Conservation (phyloP, 2,113 vertebrate genomes). For the Gila orcuttii region DNA sequence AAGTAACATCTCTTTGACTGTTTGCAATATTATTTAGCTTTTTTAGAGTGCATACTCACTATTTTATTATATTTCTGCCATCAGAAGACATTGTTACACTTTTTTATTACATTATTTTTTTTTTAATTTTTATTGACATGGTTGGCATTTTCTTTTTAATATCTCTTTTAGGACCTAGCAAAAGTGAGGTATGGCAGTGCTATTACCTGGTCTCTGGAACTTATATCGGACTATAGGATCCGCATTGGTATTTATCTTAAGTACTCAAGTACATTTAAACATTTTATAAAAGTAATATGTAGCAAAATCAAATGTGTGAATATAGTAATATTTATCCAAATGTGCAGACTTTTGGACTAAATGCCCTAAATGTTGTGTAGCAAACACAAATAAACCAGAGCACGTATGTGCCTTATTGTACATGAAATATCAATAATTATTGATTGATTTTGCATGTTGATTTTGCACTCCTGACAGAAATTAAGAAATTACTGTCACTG, state of each 20-base stretch:
- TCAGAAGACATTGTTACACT: neutral
- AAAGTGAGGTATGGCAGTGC: constrained; percentile 76
- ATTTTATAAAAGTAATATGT: neutral
- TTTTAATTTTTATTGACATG: neutral
- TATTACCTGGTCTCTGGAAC: constrained; percentile 82
- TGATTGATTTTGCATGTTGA: no score
- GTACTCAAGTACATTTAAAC: neutral
- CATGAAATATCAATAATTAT: no score
- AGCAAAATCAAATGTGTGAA: neutral
- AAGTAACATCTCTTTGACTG: constrained; percentile 56
- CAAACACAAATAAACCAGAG: no score
- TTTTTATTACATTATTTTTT: no score
- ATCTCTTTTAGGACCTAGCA: constrained; percentile 76
- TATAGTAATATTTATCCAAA: no score
- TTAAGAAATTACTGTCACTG: no score
- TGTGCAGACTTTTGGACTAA: no score
- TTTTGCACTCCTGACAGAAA: no score
- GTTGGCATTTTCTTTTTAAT: neutral
- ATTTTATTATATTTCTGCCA: neutral
- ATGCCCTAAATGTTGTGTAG: no score
- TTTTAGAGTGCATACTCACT: neutral
- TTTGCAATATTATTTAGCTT: neutral
- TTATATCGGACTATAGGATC: constrained; percentile 88
- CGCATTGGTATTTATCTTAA: constrained; percentile 76
- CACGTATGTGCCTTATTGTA: no score